These are phyloP conservation scores for Puma concolor DNA, from an alignment of 2,113 vertebrate species.

Conservation along the genomic window DNA sequence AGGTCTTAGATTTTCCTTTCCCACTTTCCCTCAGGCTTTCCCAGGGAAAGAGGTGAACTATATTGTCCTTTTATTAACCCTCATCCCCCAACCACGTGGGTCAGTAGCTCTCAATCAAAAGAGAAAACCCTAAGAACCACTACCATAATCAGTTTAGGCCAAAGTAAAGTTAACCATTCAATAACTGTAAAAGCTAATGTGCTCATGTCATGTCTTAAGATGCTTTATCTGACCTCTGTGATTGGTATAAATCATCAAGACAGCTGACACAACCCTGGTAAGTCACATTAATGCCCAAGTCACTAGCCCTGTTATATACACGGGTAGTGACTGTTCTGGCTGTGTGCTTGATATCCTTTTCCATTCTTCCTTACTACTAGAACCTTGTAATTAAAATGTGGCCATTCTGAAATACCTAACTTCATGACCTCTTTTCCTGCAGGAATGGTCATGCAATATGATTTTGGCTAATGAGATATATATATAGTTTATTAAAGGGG, in stretches of 20 bases:
- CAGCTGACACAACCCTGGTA: neutral
- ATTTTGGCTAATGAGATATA: neutral
- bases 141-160: neutral
- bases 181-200: neutral
- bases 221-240: neutral
- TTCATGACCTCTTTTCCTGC: neutral
- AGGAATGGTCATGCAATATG: neutral
- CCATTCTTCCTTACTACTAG: neutral
- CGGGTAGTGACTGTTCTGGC: neutral
- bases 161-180: constrained; percentile 7
- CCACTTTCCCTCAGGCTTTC: neutral
- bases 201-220: neutral
- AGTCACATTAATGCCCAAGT: neutral
- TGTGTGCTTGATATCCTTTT: neutral
- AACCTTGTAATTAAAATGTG: neutral
- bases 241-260: constrained; percentile 41
- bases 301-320: neutral
- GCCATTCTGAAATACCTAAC: neutral
- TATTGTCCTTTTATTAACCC: neutral
- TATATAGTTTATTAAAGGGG: neutral
- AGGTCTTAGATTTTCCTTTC: neutral
- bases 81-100: neutral
- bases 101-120: neutral
- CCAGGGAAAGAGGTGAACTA: neutral
- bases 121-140: neutral